phyloP scores from a whole-genome alignment of 30 jellyfish, hydroid and myxozoan species.

The Aurelia aurita region DNA sequence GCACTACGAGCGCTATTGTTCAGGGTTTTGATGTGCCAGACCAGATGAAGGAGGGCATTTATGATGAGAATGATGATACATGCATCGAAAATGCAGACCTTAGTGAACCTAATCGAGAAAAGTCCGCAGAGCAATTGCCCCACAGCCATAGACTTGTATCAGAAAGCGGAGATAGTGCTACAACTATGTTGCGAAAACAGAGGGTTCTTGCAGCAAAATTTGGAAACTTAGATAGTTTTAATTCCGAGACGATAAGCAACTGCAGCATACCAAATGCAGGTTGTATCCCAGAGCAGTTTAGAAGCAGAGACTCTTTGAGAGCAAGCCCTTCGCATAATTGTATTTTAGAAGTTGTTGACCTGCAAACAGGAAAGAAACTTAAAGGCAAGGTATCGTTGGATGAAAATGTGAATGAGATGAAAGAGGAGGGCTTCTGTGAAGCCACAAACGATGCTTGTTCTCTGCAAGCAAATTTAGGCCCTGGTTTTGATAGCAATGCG shows the following conservation, averaged over 20 bases:
- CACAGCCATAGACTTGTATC: background rate
- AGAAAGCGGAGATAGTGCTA: background rate
- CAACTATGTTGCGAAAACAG: background rate
- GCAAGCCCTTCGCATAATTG: too few species aligned
- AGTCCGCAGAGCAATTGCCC: background rate
- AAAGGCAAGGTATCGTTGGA: background rate
- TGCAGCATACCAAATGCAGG: background rate
- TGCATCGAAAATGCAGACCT: too few species aligned
- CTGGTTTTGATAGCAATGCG: too few species aligned
- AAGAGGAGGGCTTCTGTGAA: background rate
- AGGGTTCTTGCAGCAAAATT: background rate
- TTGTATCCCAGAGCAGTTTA: background rate
- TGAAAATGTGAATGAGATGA: background rate
- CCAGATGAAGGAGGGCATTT: too few species aligned
- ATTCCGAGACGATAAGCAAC: background rate
- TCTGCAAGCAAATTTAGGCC: too few species aligned
- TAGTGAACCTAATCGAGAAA: too few species aligned
- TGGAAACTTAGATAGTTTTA: slow-evolving; percentile 14
- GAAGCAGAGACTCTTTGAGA: background rate
- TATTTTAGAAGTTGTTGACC: background rate
- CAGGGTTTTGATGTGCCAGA: too few species aligned
- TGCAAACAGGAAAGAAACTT: background rate
- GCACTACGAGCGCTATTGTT: too few species aligned
- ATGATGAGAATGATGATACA: too few species aligned
- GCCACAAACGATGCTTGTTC: background rate